phyloP scores from a whole-genome alignment of 2,888 invertebrate genomes.

The Drosophila tanythrix region DNA sequence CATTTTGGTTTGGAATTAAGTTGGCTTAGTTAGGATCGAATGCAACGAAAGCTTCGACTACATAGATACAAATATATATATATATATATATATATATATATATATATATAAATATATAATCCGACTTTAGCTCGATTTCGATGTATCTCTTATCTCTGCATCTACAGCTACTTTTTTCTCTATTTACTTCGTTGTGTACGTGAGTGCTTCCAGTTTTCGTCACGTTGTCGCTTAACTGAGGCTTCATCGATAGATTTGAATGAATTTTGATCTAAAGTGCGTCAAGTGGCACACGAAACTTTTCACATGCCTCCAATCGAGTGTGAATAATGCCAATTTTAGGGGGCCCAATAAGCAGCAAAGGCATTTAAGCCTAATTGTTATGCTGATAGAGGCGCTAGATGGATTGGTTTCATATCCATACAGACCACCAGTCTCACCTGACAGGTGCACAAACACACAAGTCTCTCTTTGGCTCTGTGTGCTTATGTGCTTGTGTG shows the following conservation, averaged over 20 bases:
- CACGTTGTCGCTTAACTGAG: conserved; percentile 56
- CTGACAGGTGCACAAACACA: conserved; percentile 73
- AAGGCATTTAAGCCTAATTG: conserved; percentile 75
- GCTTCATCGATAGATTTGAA: conserved; percentile 52
- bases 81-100: background rate
- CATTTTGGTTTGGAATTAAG: conserved; percentile 55
- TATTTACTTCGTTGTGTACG: background rate
- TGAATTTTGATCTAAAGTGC: conserved; percentile 56
- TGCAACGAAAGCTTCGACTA: conserved; percentile 57
- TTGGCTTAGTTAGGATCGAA: conserved; percentile 42
- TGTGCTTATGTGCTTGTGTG: too few relatives aligned
- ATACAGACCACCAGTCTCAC: conserved; percentile 57
- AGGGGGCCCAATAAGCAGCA: conserved; percentile 51
- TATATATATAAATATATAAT: conserved; percentile 3
- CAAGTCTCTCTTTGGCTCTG: background rate
- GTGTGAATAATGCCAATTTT: conserved; percentile 79
- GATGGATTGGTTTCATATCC: conserved; percentile 75
- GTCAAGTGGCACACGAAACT: conserved; percentile 25
- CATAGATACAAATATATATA: conserved; percentile 1
- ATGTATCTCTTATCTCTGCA: conserved; percentile 17
- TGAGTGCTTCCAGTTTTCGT: conserved; percentile 46
- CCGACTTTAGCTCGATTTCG: conserved; percentile 13
- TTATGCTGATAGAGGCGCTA: conserved; percentile 81
- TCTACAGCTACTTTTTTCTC: conserved; percentile 5
- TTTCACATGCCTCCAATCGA: conserved; percentile 76